These are phyloP conservation scores for Nycticryphes semicollaris DNA, from an alignment of 2,113 vertebrate species.

Conservation along the genomic window DNA sequence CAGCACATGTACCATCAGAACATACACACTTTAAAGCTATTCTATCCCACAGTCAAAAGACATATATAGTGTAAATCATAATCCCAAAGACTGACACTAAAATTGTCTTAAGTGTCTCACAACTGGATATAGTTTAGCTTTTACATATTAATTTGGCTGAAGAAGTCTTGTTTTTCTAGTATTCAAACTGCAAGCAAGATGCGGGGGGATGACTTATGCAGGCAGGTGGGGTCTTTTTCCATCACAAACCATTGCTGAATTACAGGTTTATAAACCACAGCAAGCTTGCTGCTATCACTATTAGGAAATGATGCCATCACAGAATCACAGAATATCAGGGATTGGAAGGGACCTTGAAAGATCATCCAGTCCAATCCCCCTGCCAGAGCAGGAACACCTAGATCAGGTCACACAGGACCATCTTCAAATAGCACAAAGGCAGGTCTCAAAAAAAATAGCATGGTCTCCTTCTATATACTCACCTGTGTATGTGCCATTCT, in stretches of 20 bases:
- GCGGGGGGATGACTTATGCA: background rate
- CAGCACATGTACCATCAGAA: background rate
- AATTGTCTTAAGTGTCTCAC: slow-evolving; percentile 22
- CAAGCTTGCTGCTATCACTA: background rate
- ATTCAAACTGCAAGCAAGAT: slow-evolving; percentile 9
- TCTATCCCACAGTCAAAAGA: background rate
- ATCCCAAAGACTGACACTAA: background rate
- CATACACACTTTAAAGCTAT: background rate
- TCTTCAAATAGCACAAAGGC: slow-evolving; percentile 28
- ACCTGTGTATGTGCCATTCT: background rate
- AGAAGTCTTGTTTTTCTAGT: background rate
- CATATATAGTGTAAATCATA: background rate
- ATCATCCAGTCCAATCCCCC: too few relatives aligned
- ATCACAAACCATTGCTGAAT: background rate
- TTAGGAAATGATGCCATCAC: background rate
- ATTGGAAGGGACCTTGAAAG: too few relatives aligned
- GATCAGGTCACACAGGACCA: background rate
- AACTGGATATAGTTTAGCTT: background rate
- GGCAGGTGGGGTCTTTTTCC: slow-evolving; percentile 9
- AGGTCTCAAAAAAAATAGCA: background rate
- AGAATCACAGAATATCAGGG: too few relatives aligned
- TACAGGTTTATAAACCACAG: slow-evolving; percentile 27
- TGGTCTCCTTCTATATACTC: background rate
- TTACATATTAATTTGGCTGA: slow-evolving; percentile 11
- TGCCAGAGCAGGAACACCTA: too few relatives aligned